Conservation (phyloP, 1,140 invertebrate genomes). For the Pissodes strobi region DNA sequence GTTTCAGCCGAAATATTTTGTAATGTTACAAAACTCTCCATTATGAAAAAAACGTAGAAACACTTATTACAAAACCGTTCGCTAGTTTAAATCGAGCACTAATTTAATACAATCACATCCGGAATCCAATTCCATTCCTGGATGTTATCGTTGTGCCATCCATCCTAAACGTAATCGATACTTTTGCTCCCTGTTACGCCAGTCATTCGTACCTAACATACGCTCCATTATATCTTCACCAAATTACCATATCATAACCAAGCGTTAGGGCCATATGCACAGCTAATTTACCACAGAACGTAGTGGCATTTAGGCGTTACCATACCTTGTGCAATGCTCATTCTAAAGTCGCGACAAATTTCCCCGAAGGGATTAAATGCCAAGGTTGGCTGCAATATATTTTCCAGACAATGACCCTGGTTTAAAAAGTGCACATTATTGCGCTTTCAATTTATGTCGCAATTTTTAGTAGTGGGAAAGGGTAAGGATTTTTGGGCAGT, state of each 20-base stretch:
- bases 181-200: background rate
- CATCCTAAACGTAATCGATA: background rate
- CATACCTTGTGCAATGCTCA: background rate
- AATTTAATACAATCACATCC: too few species aligned
- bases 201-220: background rate
- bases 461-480: too few species aligned
- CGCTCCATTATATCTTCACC: conserved; percentile 7
- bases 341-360: background rate
- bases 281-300: conserved; percentile 1
- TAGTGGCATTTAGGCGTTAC: conserved; percentile 1
- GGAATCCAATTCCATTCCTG: too few species aligned
- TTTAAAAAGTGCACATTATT: background rate
- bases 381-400: conserved; percentile 2
- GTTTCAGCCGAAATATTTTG: too few species aligned
- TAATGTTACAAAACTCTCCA: too few species aligned
- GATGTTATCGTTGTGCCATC: background rate
- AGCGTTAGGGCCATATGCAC: background rate
- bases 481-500: too few species aligned
- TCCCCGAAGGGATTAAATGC: conserved; percentile 1
- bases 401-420: background rate
- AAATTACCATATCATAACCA: conserved; percentile 7
- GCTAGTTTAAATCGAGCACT: too few species aligned
- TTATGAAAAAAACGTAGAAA: too few species aligned
- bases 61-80: too few species aligned
- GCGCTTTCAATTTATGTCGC: background rate